Conservation (phyloP, 1,140 invertebrate genomes). For the Contarinia nasturtii region DNA sequence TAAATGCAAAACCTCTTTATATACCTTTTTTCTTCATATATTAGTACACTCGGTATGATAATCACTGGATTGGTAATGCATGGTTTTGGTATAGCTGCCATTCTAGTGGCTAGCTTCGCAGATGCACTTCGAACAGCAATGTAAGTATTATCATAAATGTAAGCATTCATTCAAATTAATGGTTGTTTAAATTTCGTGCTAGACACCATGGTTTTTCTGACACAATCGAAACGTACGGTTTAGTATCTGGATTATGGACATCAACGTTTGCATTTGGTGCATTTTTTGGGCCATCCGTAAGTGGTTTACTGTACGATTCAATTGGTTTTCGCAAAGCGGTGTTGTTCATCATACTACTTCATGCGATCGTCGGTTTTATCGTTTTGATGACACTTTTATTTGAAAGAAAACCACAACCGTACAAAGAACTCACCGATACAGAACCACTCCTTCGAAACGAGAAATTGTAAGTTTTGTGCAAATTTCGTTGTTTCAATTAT, state of each 20-base stretch:
- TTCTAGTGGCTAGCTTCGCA: conserved; percentile 61
- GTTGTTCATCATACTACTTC: conserved; percentile 39
- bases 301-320: conserved; percentile 52
- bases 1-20: no score
- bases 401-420: no score
- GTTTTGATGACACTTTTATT: no score
- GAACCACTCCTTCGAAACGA: no score
- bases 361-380: no score
- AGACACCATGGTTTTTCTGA: conserved; percentile 56
- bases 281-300: conserved; percentile 61
- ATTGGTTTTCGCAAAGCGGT: conserved; percentile 51
- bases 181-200: neutral
- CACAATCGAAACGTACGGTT: conserved; percentile 60
- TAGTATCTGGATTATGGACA: conserved; percentile 71
- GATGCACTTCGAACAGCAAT: conserved; percentile 56
- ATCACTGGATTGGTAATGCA: conserved; percentile 51
- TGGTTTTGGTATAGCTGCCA: conserved; percentile 60
- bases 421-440: no score
- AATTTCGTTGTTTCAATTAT: no score
- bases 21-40: no score
- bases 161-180: conserved; percentile 2
- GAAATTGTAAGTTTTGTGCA: no score
- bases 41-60: conserved; percentile 42
- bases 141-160: conserved; percentile 27
- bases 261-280: conserved; percentile 71